A percentile compares a stretch with the other conserved stretches of the same genome.
phyloP scores from a whole-genome alignment of 2,113 vertebrate genomes.

The Tamias sibiricus region DNA sequence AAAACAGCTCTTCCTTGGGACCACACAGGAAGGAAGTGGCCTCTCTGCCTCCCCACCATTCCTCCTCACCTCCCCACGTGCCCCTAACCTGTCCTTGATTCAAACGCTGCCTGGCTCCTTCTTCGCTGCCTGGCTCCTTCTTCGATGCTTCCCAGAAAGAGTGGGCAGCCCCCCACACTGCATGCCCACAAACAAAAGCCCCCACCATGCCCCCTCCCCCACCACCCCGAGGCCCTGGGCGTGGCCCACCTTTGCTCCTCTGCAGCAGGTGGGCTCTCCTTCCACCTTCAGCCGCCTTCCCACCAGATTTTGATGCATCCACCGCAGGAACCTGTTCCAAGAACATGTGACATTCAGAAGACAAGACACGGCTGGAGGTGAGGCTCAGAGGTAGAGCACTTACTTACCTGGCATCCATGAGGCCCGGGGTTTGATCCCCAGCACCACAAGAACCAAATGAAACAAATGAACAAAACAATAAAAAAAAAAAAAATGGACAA shows the following conservation, averaged over 20 bases:
- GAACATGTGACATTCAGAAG: neutral
- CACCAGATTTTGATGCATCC: neutral
- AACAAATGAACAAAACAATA: no score
- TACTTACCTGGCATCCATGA: no score
- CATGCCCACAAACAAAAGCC: neutral
- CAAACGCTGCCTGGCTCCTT: neutral
- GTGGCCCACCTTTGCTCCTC: constrained; percentile 43
- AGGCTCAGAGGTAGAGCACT: no score
- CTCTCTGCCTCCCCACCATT: fast-evolving
- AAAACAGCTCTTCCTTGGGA: neutral
- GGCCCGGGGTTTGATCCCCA: no score
- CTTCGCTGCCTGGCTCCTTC: neutral
- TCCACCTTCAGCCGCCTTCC: neutral
- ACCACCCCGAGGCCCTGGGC: neutral
- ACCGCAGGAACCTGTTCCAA: neutral
- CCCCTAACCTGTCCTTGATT: neutral
- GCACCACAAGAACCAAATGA: no score
- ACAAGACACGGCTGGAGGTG: neutral
- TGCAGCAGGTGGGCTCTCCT: neutral
- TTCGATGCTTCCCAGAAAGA: neutral
- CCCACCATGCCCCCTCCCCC: neutral
- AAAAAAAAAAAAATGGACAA: no score
- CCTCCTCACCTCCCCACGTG: neutral
- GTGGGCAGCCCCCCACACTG: no score
- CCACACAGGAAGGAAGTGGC: neutral